A percentile compares a stretch with the other conserved stretches of the same genome.
Conservation (phyloP, 2,888 invertebrate species). For the Melanotus villosus region DNA sequence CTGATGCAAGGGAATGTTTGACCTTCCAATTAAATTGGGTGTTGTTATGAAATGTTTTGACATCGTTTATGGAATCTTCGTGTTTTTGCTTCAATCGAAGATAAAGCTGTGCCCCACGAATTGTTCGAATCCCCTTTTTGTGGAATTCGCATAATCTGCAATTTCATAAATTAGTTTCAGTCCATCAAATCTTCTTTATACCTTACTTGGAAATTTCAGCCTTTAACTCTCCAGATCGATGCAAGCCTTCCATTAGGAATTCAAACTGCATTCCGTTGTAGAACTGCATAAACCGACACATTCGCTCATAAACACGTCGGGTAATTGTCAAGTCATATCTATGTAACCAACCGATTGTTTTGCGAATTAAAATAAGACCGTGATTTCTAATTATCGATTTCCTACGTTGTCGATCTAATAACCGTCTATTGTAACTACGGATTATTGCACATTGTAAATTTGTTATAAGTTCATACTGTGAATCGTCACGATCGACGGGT, state of each 20-base stretch:
- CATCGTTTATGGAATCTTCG: slow-evolving; percentile 71
- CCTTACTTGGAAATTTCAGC: slow-evolving; percentile 71
- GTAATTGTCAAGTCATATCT: slow-evolving; percentile 79
- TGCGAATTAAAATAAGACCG: slow-evolving; percentile 84
- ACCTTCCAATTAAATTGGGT: slow-evolving; percentile 62
- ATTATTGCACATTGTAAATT: slow-evolving; percentile 80
- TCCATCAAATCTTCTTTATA: too few species aligned
- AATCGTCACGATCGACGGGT: slow-evolving; percentile 69
- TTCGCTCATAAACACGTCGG: slow-evolving; percentile 71
- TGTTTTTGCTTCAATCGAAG: slow-evolving; percentile 76
- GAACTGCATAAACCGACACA: slow-evolving; percentile 84
- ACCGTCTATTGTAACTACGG: slow-evolving; percentile 81
- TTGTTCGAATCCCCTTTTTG: slow-evolving; percentile 78
- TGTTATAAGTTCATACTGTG: slow-evolving; percentile 71
- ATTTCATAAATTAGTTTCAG: too few species aligned
- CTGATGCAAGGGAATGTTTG: slow-evolving; percentile 34
- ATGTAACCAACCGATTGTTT: slow-evolving; percentile 78
- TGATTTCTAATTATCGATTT: slow-evolving; percentile 82
- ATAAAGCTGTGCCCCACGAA: slow-evolving; percentile 77
- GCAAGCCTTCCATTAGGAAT: slow-evolving; percentile 82
- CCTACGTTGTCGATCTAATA: slow-evolving; percentile 81
- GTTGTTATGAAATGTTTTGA: slow-evolving; percentile 64
- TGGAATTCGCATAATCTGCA: slow-evolving; percentile 76
- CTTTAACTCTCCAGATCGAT: slow-evolving; percentile 78
- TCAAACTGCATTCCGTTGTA: slow-evolving; percentile 82